phyloP scores from a whole-genome alignment of 2,888 invertebrate genomes.

The Dromius quadrimaculatus region DNA sequence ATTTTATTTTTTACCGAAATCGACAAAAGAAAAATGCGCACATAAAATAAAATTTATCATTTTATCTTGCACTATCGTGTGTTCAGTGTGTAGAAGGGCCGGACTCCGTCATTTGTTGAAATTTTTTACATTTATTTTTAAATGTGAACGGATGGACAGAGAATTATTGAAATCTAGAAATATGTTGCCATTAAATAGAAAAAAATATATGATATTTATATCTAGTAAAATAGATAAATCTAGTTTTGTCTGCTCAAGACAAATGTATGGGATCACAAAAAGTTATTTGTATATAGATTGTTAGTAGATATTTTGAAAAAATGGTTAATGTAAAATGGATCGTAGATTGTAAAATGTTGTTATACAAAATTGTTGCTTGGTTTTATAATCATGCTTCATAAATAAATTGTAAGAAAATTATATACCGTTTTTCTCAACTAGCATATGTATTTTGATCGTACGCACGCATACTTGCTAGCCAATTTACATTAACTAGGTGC shows the following conservation, averaged over 20 bases:
- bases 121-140: slow-evolving; percentile 38
- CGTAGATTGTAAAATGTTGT: slow-evolving; percentile 58
- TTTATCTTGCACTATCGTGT: slow-evolving; percentile 34
- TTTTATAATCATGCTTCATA: slow-evolving; percentile 68
- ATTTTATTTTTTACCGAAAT: slow-evolving; percentile 40
- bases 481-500: no score
- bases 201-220: slow-evolving; percentile 35
- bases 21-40: slow-evolving; percentile 38
- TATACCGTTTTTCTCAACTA: neutral
- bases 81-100: slow-evolving; percentile 39
- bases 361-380: slow-evolving; percentile 66
- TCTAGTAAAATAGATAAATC: slow-evolving; percentile 41
- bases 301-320: slow-evolving; percentile 56
- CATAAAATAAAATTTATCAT: slow-evolving; percentile 37
- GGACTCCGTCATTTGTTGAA: slow-evolving; percentile 32
- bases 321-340: slow-evolving; percentile 57
- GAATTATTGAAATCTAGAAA: slow-evolving; percentile 42
- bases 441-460: no score
- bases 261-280: slow-evolving; percentile 61
- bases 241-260: slow-evolving; percentile 58
- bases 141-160: slow-evolving; percentile 34
- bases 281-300: slow-evolving; percentile 57
- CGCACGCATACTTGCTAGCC: no score
- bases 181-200: slow-evolving; percentile 44
- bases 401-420: slow-evolving; percentile 56